These are phyloP conservation scores for Aricia agestis DNA, from an alignment of 1,140 invertebrate species.

Conservation along the genomic window DNA sequence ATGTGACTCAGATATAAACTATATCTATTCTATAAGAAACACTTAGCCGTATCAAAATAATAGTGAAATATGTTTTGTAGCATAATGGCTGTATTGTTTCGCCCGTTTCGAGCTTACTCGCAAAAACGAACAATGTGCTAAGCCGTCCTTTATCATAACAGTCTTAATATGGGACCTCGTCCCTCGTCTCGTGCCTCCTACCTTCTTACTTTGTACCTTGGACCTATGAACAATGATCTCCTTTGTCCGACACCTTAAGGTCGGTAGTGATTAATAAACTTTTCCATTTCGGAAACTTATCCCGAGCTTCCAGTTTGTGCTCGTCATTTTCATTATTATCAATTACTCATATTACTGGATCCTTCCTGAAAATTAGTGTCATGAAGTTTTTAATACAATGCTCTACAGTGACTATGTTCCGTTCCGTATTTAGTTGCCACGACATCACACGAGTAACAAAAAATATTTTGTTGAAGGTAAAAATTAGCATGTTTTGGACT, in stretches of 20 bases:
- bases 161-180: not conserved
- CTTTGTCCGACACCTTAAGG: not conserved
- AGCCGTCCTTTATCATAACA: not conserved
- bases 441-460: too few species aligned
- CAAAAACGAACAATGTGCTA: not conserved
- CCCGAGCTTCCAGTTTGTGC: not conserved
- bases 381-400: not conserved
- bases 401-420: too few species aligned
- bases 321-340: constrained; percentile 4
- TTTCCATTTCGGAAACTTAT: not conserved
- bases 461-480: too few species aligned
- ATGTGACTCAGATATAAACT: too few species aligned
- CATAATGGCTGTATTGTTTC: not conserved
- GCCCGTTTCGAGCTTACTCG: not conserved
- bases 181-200: not conserved
- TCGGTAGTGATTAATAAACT: constrained; percentile 9
- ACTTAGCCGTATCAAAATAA: not conserved
- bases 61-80: not conserved
- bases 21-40: not conserved
- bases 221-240: not conserved
- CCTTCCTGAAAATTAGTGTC: not conserved
- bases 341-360: not conserved
- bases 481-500: too few species aligned
- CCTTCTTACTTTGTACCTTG: not conserved
- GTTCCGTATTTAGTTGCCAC: too few species aligned